Percentiles rank a stretch among this genome's conserved stretches.
phyloP scores from a whole-genome alignment of 2,797 vertebrate species.

The Sandelia bainsii region DNA sequence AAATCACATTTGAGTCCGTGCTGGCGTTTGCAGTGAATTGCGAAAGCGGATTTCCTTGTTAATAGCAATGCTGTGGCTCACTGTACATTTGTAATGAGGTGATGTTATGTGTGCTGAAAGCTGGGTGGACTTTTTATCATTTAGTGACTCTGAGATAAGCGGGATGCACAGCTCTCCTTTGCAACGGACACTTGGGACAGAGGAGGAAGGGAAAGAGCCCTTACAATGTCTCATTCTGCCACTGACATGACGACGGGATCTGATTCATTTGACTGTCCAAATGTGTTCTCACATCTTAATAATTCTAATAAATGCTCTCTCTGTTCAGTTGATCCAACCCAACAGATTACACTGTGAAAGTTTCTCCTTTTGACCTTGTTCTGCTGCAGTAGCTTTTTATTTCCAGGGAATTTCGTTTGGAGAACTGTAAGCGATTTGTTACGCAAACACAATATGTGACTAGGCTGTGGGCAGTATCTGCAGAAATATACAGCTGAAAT shows the following conservation, averaged over 20 bases:
- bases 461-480: background rate
- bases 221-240: background rate
- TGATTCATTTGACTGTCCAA: background rate
- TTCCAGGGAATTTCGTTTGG: conserved; percentile 19
- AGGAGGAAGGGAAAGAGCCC: conserved; percentile 53
- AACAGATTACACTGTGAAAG: background rate
- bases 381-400: background rate
- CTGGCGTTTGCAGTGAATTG: conserved; percentile 12
- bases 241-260: background rate
- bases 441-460: background rate
- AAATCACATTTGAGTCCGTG: background rate
- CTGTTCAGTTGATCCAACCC: background rate
- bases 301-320: background rate
- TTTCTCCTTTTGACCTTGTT: background rate
- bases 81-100: conserved; percentile 15
- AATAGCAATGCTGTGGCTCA: conserved; percentile 14
- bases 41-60: conserved; percentile 40
- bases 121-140: conserved; percentile 62
- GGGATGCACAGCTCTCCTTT: conserved; percentile 40
- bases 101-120: conserved; percentile 27
- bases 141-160: conserved; percentile 74
- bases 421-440: background rate
- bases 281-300: background rate
- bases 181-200: conserved; percentile 63
- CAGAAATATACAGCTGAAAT: background rate